A percentile compares a stretch with the other conserved stretches of the same genome.
phyloP scores from a whole-genome alignment of 2,888 invertebrate species.

The Ecliptopera silaceata region DNA sequence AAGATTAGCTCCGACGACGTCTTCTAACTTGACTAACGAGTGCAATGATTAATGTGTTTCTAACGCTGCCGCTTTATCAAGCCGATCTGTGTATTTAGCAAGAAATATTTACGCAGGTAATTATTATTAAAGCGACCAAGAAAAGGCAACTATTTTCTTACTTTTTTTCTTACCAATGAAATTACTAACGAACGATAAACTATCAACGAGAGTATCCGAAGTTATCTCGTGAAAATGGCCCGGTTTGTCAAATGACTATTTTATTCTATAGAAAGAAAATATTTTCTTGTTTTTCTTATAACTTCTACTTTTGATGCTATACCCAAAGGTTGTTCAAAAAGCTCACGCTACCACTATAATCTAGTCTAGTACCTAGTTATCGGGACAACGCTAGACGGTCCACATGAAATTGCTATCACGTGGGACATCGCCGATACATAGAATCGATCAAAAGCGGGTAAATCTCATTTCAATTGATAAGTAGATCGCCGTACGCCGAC shows the following conservation, averaged over 20 bases:
- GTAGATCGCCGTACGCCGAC: conserved; percentile 11
- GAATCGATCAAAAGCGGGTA: conserved; percentile 41
- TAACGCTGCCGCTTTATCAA: background rate
- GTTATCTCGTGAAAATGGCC: no score
- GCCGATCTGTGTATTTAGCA: background rate
- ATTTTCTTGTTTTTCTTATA: no score
- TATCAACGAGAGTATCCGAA: no score
- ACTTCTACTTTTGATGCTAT: no score
- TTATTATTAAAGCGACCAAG: background rate
- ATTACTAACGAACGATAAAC: no score
- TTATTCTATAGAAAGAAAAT: no score
- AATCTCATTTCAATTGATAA: conserved; percentile 48
- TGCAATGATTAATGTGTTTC: conserved; percentile 23
- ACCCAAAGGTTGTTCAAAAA: no score
- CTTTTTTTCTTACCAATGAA: no score
- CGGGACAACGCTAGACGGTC: conserved; percentile 14
- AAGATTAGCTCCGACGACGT: conserved; percentile 20
- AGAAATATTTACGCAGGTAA: background rate
- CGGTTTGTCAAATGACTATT: no score
- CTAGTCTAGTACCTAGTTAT: background rate
- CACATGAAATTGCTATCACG: conserved; percentile 36
- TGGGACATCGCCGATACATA: conserved; percentile 28
- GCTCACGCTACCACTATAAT: no score
- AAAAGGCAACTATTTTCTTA: no score
- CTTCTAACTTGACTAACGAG: conserved; percentile 24